phyloP scores from a whole-genome alignment of 2,888 invertebrate genomes.

The Microctonus hyperodae region DNA sequence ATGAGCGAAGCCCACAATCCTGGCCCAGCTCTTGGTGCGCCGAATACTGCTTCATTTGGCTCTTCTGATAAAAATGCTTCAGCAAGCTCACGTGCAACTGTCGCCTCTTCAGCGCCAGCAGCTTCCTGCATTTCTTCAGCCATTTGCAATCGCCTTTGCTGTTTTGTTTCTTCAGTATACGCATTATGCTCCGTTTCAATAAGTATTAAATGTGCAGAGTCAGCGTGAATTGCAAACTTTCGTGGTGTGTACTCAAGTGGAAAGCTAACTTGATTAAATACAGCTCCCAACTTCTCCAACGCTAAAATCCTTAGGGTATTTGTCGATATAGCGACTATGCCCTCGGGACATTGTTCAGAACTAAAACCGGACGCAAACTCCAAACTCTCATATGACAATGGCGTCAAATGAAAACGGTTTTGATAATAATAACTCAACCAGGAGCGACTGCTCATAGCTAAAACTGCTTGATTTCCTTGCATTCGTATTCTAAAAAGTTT shows the following conservation, averaged over 20 bases:
- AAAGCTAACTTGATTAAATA: constrained; percentile 95
- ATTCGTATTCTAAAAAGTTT: constrained; percentile 95
- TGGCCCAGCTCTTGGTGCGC: constrained; percentile 93
- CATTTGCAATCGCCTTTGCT: constrained; percentile 92
- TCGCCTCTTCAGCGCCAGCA: constrained; percentile 94
- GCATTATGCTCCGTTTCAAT: constrained; percentile 99
- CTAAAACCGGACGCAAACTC: constrained; percentile 98
- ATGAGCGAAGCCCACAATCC: constrained; percentile 97
- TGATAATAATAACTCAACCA: constrained; percentile 99
- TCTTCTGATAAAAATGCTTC: constrained; percentile 95
- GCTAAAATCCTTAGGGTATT: constrained; percentile 97
- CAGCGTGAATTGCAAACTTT: constrained; percentile 91
- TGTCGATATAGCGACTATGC: constrained; percentile 98
- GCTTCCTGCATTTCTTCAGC: constrained; percentile 98
- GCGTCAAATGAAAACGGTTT: constrained; percentile 93
- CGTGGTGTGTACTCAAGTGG: constrained; percentile 96
- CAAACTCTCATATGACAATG: constrained; percentile 93
- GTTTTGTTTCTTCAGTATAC: constrained; percentile 96
- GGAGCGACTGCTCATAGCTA: constrained; percentile 97
- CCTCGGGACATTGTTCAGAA: constrained; percentile 98
- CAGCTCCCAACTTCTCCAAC: constrained; percentile 96
- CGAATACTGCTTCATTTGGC: constrained; percentile 91
- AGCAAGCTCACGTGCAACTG: constrained; percentile 96
- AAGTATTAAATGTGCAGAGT: constrained; percentile 87
- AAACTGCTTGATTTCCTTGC: constrained; percentile 95